Percentiles rank a stretch among this genome's conserved stretches.
These are phyloP conservation scores for Cantharis nigra DNA, from an alignment of 2,888 invertebrate species.

Conservation along the genomic window DNA sequence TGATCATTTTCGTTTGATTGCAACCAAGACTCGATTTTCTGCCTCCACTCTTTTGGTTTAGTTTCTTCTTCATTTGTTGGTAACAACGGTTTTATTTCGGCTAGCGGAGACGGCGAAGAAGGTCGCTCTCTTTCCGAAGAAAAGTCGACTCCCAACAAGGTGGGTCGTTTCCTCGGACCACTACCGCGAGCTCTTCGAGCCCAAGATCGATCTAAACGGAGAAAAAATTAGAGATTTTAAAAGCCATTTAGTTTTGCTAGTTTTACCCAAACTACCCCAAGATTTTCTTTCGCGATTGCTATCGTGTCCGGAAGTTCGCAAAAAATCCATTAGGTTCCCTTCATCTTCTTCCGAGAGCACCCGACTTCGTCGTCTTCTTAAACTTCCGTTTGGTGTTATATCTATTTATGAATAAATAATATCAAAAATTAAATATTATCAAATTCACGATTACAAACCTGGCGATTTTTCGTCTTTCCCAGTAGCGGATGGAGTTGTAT, in stretches of 20 bases:
- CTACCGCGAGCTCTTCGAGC: conserved; percentile 77
- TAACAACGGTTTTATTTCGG: conserved; percentile 61
- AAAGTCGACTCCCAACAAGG: conserved; percentile 73
- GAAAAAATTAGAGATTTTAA: background rate
- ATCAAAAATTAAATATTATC: background rate
- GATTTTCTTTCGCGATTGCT: conserved; percentile 77
- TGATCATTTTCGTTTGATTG: conserved; percentile 84
- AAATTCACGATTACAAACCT: conserved; percentile 46
- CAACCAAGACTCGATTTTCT: conserved; percentile 91
- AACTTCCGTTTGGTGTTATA: conserved; percentile 87
- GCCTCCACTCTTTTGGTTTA: conserved; percentile 76
- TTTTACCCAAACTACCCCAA: conserved; percentile 82
- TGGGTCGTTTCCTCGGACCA: conserved; percentile 76
- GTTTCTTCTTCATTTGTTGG: conserved; percentile 62
- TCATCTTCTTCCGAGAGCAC: conserved; percentile 84
- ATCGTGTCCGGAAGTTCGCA: conserved; percentile 77
- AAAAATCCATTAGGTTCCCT: conserved; percentile 82
- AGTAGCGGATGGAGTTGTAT: conserved; percentile 38
- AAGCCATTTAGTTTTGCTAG: background rate
- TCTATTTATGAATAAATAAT: conserved; percentile 56
- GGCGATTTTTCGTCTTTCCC: conserved; percentile 61
- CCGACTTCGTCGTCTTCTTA: conserved; percentile 79
- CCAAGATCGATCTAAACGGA: conserved; percentile 79
- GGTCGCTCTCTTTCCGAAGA: conserved; percentile 74
- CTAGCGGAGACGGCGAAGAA: conserved; percentile 67